Conservation (phyloP, 1,140 invertebrate species). For the Brachionus koreanus region DNA sequence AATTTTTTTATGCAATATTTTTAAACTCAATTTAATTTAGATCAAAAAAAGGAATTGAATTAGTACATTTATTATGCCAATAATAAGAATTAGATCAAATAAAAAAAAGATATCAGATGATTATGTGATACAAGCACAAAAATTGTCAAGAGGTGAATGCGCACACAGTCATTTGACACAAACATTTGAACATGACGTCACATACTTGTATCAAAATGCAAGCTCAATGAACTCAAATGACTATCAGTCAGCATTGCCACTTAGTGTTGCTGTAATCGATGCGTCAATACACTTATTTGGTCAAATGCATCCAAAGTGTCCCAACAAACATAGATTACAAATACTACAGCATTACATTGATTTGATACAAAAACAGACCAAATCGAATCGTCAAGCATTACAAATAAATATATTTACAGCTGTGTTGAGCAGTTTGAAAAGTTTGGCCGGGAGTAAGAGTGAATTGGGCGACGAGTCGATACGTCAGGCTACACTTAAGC, state of each 20-base stretch:
- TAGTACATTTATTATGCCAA: too few species aligned
- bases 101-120: too few species aligned
- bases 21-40: too few species aligned
- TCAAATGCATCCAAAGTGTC: constrained; percentile 83
- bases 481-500: constrained; percentile 73
- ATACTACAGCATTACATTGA: constrained; percentile 94
- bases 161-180: constrained; percentile 51
- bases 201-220: constrained; percentile 71
- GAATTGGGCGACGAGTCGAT: constrained; percentile 82
- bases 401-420: constrained; percentile 96
- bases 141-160: too few species aligned
- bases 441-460: constrained; percentile 78
- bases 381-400: constrained; percentile 86
- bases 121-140: too few species aligned
- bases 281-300: constrained; percentile 86
- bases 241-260: constrained; percentile 66
- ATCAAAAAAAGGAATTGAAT: too few species aligned
- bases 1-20: too few species aligned
- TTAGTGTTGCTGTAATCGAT: constrained; percentile 95
- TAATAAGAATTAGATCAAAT: too few species aligned
- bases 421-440: constrained; percentile 78
- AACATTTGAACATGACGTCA: constrained; percentile 88
- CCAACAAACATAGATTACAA: constrained; percentile 88
- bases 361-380: constrained; percentile 72
- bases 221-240: background rate